phyloP scores from a whole-genome alignment of 2,797 vertebrate species.

The Chrosomus eos region DNA sequence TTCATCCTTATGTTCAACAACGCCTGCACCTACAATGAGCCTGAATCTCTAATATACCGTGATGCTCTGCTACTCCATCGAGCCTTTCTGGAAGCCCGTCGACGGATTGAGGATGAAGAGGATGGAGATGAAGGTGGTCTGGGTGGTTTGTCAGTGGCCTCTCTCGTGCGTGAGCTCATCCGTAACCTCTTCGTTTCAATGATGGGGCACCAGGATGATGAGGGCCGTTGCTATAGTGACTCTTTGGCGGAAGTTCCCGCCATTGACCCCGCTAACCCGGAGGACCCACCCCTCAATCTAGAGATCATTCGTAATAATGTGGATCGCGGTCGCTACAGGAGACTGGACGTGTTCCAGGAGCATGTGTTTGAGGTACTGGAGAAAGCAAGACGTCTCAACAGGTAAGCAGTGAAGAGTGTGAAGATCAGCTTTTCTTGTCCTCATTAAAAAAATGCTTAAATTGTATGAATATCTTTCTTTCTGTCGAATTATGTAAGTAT shows the following conservation, averaged over 20 bases:
- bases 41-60: slow-evolving; percentile 97
- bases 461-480: background rate
- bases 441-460: background rate
- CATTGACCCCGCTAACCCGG: slow-evolving; percentile 86
- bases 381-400: slow-evolving; percentile 91
- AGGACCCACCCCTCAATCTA: slow-evolving; percentile 89
- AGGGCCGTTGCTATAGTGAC: slow-evolving; percentile 97
- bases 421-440: background rate
- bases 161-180: slow-evolving; percentile 93
- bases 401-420: slow-evolving; percentile 74
- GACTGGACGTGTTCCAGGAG: slow-evolving; percentile 96
- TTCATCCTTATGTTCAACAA: slow-evolving; percentile 99
- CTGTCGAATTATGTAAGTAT: background rate
- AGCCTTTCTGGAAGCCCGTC: slow-evolving; percentile 92
- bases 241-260: slow-evolving; percentile 96
- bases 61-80: slow-evolving; percentile 95
- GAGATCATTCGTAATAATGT: slow-evolving; percentile 92
- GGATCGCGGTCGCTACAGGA: slow-evolving; percentile 91
- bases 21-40: slow-evolving; percentile 97
- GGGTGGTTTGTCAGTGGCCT: slow-evolving; percentile 75
- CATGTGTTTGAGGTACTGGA: slow-evolving; percentile 98
- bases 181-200: slow-evolving; percentile 97
- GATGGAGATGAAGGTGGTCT: slow-evolving; percentile 88
- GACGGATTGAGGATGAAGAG: slow-evolving; percentile 85
- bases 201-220: slow-evolving; percentile 97